Conservation (phyloP, 2,797 vertebrate genomes). For the Betta splendens region DNA sequence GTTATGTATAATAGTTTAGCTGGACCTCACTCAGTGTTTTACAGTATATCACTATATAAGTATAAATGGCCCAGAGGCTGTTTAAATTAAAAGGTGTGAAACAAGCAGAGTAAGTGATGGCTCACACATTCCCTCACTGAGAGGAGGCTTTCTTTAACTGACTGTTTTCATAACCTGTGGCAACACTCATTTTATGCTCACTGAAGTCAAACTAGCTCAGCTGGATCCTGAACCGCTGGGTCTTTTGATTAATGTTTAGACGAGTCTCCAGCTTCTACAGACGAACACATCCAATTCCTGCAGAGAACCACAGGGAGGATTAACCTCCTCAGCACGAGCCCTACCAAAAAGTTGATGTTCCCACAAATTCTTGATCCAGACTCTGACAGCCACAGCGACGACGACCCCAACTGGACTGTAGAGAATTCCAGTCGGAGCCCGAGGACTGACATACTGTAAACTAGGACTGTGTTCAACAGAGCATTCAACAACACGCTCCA, state of each 20-base stretch:
- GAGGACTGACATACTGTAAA: slow-evolving; percentile 12
- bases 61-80: too few relatives aligned
- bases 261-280: slow-evolving; percentile 20
- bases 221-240: not conserved
- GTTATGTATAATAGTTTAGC: too few relatives aligned
- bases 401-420: slow-evolving; percentile 29
- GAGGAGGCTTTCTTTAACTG: not conserved
- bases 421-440: slow-evolving; percentile 30
- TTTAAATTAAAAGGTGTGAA: too few relatives aligned
- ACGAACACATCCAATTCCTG: slow-evolving; percentile 14
- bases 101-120: not conserved
- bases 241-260: slow-evolving; percentile 32
- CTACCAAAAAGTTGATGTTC: slow-evolving; percentile 1
- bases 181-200: slow-evolving; percentile 7
- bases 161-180: slow-evolving; percentile 11
- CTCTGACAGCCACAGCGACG: slow-evolving; percentile 11
- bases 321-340: not conserved
- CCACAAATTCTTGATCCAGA: slow-evolving; percentile 1
- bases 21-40: too few relatives aligned
- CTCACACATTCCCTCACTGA: not conserved
- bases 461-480: slow-evolving; percentile 27
- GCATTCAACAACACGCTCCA: slow-evolving; percentile 27
- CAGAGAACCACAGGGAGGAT: not conserved
- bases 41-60: too few relatives aligned
- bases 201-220: slow-evolving; percentile 32